These are phyloP conservation scores for Drosophila neocordata DNA, from an alignment of 1,140 invertebrate species.

Conservation along the genomic window DNA sequence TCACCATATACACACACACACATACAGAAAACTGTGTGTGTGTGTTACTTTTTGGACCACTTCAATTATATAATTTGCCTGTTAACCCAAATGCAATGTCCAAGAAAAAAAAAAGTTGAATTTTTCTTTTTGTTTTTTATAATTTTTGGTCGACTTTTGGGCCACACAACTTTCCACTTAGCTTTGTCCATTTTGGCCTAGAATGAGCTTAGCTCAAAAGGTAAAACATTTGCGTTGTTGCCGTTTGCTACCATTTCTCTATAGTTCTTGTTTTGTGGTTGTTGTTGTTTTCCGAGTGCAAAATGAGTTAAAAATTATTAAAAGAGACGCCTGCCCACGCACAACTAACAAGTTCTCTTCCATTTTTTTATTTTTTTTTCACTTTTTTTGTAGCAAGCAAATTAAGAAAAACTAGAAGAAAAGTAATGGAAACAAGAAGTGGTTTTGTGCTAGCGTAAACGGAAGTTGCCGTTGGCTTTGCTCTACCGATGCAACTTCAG, in stretches of 20 bases:
- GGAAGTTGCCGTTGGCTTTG: conserved; percentile 40
- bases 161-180: conserved; percentile 66
- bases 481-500: not conserved
- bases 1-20: not conserved
- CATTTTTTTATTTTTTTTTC: not conserved
- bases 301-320: conserved; percentile 79
- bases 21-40: not conserved
- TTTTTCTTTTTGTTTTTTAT: conserved; percentile 1
- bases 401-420: conserved; percentile 24
- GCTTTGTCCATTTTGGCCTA: conserved; percentile 39
- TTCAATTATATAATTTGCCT: conserved; percentile 67
- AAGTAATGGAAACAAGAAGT: conserved; percentile 59
- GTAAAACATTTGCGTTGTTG: conserved; percentile 44
- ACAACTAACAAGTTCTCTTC: conserved; percentile 35
- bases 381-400: not conserved
- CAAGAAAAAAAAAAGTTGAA: conserved; percentile 54
- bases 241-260: conserved; percentile 10
- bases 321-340: conserved; percentile 56
- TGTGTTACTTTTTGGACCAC: conserved; percentile 28
- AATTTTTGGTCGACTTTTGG: conserved; percentile 59
- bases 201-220: conserved; percentile 53
- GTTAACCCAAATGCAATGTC: conserved; percentile 68
- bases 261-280: conserved; percentile 36
- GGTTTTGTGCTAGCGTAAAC: conserved; percentile 56
- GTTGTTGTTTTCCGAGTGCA: conserved; percentile 63